Evolutionary conservation across 2,888 invertebrate species (phyloP).

Genomic region (Loripinus fragilis): DNA sequence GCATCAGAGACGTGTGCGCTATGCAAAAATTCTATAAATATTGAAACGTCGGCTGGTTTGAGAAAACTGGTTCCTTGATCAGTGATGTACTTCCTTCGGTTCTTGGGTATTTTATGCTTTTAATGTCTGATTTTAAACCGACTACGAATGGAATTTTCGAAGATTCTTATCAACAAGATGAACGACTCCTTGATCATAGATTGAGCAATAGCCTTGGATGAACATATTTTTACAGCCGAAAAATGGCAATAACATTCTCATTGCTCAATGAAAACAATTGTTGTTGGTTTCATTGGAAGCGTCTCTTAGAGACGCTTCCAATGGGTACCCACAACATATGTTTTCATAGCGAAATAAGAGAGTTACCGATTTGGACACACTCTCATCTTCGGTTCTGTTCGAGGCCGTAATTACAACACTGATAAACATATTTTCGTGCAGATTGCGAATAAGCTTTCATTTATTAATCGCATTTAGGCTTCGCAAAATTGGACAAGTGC

Average conservation of each 20-base stretch:
- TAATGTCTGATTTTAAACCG: slow-evolving; percentile 16
- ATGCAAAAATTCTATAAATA: slow-evolving; percentile 1
- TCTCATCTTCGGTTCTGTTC: too few relatives aligned
- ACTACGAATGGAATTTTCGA: slow-evolving; percentile 1
- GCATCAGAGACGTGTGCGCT: neutral
- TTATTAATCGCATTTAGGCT: slow-evolving; percentile 18
- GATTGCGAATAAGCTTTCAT: slow-evolving; percentile 19
- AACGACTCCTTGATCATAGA: slow-evolving; percentile 12
- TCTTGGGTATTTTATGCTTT: neutral
- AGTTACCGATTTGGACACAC: too few relatives aligned
- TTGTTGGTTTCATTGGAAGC: too few relatives aligned
- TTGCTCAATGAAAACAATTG: too few relatives aligned
- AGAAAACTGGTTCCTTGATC: neutral
- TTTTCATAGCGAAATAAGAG: too few relatives aligned
- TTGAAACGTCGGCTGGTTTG: neutral
- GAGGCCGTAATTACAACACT: slow-evolving; percentile 22
- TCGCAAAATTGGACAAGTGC: slow-evolving; percentile 24
- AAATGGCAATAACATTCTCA: too few relatives aligned
- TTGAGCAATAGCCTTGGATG: too few relatives aligned
- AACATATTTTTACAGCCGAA: too few relatives aligned
- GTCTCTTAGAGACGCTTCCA: too few relatives aligned
- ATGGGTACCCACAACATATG: too few relatives aligned
- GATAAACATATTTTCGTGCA: slow-evolving; percentile 30
- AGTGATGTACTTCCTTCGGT: slow-evolving; percentile 9
- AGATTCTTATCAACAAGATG: slow-evolving; percentile 26